Evolutionary conservation across 1,140 invertebrate genomes (phyloP).

Genomic region (Zaprionus africanus): DNA sequence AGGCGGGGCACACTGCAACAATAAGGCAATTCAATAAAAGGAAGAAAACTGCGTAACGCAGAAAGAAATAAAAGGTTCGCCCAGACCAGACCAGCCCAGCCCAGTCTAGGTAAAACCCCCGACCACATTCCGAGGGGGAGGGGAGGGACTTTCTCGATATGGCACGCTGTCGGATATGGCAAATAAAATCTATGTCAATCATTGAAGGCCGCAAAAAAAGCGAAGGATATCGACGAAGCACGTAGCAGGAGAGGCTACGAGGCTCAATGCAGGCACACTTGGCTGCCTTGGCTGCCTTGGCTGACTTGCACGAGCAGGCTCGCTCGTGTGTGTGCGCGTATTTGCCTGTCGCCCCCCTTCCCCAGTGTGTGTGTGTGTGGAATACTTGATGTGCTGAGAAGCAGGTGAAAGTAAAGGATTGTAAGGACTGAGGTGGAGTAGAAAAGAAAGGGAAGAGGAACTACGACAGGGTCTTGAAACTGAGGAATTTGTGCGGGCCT

Average conservation of each 20-base stretch:
- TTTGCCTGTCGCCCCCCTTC: neutral
- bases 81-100: neutral
- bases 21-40: slow-evolving; percentile 74
- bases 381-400: slow-evolving; percentile 61
- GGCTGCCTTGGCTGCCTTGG: neutral
- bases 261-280: neutral
- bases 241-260: slow-evolving; percentile 19
- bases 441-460: neutral
- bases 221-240: slow-evolving; percentile 38
- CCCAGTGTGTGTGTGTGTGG: slow-evolving; percentile 45
- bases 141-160: neutral
- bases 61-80: slow-evolving; percentile 4
- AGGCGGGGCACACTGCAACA: slow-evolving; percentile 61
- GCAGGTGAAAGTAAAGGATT: slow-evolving; percentile 34
- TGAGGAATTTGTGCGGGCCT: neutral
- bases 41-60: slow-evolving; percentile 49
- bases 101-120: neutral
- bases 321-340: slow-evolving; percentile 15
- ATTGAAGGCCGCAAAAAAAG: slow-evolving; percentile 56
- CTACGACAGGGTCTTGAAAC: neutral
- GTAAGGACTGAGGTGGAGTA: neutral
- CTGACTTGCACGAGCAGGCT: neutral
- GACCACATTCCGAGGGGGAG: slow-evolving; percentile 42
- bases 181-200: slow-evolving; percentile 80
- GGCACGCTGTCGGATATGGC: slow-evolving; percentile 44